Base-by-base conservation (phyloP, 2,113 vertebrate species). In the Myiozetetes cayanensis region DNA sequence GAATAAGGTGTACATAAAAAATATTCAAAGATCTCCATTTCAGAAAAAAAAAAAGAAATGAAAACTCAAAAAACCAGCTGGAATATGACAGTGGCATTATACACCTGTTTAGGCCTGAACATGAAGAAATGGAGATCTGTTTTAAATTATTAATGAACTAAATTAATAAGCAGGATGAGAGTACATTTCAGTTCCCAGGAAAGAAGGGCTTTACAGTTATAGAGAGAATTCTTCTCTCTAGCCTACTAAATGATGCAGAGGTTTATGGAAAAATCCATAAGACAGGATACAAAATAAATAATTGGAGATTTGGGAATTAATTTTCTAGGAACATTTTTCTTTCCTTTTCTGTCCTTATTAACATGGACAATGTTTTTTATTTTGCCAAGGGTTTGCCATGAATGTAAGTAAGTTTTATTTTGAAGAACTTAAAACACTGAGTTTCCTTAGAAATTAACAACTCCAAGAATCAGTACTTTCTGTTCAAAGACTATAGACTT, bases 81-180 rank as follows among this genome's bases (percentile, higher is more conserved):
- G 41, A 80, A 46, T 19, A 17, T 6, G 74, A 74, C 33, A 50
- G 30, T n/a, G 31, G 44, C 6, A 35, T 63, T 90, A 44, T 46
- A 17, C 39, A 92, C 59, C 86, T 92, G 83, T 62, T 77, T 55
- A 89, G 22, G 13, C 27, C 20, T 50, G 33, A 80, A n/a, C 19
- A 59, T 3, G 6, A 89, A 92, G 41, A 76, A 78, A 77, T 25
- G 1, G 17, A 49, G 52, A 61, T 35, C 23, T 73, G 33, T 61
- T 96, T 83, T 66, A 94, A 96, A 95, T 94, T 82, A 39, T 66
- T 87, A 81, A 95, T 53, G 37, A 78, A 49, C 12, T 61, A 78
- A 85, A 93, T 88, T 73, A 90, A 61, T 65, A 89, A 89, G 20
- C 35, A 77, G 67, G 33, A 37, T 46, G 35, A 93, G 85, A 82